These are phyloP conservation scores for Tanytarsus gracilentus DNA, from an alignment of 2,888 invertebrate species.

Conservation along the genomic window DNA sequence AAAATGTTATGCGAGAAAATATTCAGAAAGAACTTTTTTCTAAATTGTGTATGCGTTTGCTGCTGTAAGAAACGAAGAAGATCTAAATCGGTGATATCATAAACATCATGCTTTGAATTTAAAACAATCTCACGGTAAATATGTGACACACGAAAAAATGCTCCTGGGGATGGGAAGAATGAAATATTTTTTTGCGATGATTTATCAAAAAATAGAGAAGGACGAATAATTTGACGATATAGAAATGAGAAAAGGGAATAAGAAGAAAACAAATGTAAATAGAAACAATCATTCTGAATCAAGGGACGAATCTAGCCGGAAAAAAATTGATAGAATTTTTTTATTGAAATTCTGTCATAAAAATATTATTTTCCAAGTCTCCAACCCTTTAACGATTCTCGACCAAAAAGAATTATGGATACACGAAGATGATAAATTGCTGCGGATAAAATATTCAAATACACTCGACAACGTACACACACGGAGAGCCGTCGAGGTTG, in stretches of 20 bases:
- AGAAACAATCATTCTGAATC: no score
- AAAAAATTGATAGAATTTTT: no score
- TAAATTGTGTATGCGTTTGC: background rate
- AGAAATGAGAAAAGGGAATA: background rate
- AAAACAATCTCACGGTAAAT: background rate
- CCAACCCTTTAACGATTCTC: no score
- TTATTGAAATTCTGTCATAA: no score
- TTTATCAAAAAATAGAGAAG: slow-evolving; percentile 13
- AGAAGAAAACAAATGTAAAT: background rate
- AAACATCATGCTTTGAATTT: slow-evolving; percentile 22
- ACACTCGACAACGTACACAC: no score
- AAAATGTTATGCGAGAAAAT: no score
- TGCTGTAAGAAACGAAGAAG: background rate
- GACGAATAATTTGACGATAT: background rate
- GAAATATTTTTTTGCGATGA: background rate
- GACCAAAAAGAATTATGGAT: slow-evolving; percentile 26
- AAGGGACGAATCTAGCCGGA: no score
- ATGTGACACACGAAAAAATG: background rate
- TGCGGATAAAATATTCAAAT: slow-evolving; percentile 23
- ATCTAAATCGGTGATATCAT: slow-evolving; percentile 13
- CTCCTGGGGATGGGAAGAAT: background rate
- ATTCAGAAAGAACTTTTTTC: no score
- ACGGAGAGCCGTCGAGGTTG: no score
- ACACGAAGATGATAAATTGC: slow-evolving; percentile 26
- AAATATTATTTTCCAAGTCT: no score